phyloP scores from a whole-genome alignment of 2,113 vertebrate species.

The Plotosus lineatus region DNA sequence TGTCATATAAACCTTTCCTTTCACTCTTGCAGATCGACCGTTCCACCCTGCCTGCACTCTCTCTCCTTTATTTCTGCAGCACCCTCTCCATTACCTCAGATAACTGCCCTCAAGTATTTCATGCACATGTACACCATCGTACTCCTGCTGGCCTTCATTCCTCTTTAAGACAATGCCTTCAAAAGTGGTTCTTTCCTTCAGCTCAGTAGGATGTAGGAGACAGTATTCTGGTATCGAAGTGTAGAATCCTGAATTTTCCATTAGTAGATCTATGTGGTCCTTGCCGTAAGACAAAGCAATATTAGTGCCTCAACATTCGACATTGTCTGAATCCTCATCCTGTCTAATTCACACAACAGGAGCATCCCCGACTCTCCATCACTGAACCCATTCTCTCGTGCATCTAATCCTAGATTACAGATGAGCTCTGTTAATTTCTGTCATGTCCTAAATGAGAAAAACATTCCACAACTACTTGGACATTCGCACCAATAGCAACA shows the following conservation, averaged over 20 bases:
- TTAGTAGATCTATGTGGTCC: neutral
- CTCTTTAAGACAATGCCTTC: too few relatives aligned
- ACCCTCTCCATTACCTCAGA: too few relatives aligned
- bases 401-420: constrained; percentile 68
- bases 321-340: neutral
- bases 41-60: too few relatives aligned
- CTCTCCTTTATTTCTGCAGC: too few relatives aligned
- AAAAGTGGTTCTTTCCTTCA: too few relatives aligned
- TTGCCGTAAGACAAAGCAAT: neutral
- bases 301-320: neutral
- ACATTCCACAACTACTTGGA: constrained; percentile 70
- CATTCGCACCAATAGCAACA: constrained; percentile 69
- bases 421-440: constrained; percentile 64
- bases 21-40: too few relatives aligned
- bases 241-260: neutral
- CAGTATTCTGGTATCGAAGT: neutral
- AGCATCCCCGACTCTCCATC: neutral
- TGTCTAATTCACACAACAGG: constrained; percentile 9
- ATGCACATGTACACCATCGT: too few relatives aligned
- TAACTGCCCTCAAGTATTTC: too few relatives aligned
- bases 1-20: too few relatives aligned
- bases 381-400: constrained; percentile 12
- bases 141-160: too few relatives aligned
- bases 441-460: constrained; percentile 69
- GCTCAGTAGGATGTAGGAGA: too few relatives aligned